Evolutionary conservation across 2,113 vertebrate species (phyloP), one percentile per base, ranked within the genome.

Genomic region (Cyanistes caeruleus): DNA sequence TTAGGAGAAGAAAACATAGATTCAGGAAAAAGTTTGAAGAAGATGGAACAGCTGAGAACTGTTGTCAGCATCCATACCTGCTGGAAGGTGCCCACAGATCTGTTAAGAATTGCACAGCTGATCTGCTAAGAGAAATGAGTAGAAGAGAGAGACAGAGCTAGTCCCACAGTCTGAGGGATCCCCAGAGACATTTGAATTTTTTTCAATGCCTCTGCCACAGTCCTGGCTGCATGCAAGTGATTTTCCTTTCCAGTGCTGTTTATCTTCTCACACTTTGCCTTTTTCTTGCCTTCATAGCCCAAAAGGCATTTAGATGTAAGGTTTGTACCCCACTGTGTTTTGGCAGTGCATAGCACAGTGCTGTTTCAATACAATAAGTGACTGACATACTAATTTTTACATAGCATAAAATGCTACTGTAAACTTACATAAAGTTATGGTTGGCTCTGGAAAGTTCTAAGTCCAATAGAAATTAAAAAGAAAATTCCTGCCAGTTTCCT

Each of bases 51-150:
- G 23, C 33, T 52, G 27, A 73, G 41, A 69, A 63, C 10, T 30
- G 4, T 11, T 58, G 10, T 30, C 37, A 78, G 28, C 16, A 75
- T 3, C 33, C 5, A 4, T 0, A 0, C 10, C 33, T 68, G 28
- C 25, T 63, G 25, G 17, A 70, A 55, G 19, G 5, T 44, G 41
- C 19, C 7, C 14, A 49, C 6, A 37, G n/a, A 53, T 7, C 19
- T 78, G 16, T 13, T 56, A 19, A 63, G 48, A 18, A 3, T 24
- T 48, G 3, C 19, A 9, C 19, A 75, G 39, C 5, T 62, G 31
- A 41, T 56, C 21, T 84, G 31, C 33, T 63, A 33, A 91, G 28
- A 80, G 4, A 31, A 43, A 31, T 21, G 44, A 84, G 20, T 20
- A 74, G n/a, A 69, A 27, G 37, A 60, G 6, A 73, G 18, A 73